Base-by-base conservation (phyloP, 2,113 vertebrate genomes). In the Pungitius pungitius region DNA sequence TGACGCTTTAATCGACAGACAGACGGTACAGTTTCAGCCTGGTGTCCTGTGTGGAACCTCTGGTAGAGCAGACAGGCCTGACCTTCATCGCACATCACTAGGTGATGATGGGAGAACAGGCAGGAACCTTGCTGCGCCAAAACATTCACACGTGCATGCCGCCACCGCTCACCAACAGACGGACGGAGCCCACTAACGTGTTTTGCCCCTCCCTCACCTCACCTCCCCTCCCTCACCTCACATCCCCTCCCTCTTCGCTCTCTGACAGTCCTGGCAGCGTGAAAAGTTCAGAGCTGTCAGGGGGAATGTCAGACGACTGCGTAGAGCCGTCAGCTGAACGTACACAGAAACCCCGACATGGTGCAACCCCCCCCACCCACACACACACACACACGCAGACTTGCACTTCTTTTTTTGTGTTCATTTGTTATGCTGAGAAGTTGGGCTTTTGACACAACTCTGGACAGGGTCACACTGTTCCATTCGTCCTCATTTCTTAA, bases 281-380 rank as follows among this genome's bases (percentile, higher is more conserved):
- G 96, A 96, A 96, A 97, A 98, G 96, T 97, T 98, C 97, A 98
- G 80, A 90, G 95, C 96, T 97, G 96, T 98, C 96, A 96, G 87
- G 90, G 90, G 94, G 92, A 96, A 96, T 96, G 95, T 95, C 96
- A 95, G 92, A 87, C 90, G 63, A 86, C 87, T 83, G 88, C 7
- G 0, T 64, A 58, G 87, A 84, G 93, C 92, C 93, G 93, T 93
- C 94, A 84, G 72, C 90, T 88, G 68, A 85, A 91, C 85, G 88
- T 72, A 86, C 88, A 82, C 81, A 75, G 65, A 61, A 60, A 55
- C 63, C 49, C 2, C 43, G 37, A 78, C 69, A 72, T 8, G 0
- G 39, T 57, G 39, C 54, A 3, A 15, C 15, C 43, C 15, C 43
- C 18, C 49, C n/a, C 49, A 52, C 9, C 11, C 49, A 51, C 49